phyloP scores from a whole-genome alignment of 2,797 vertebrate species.

The Mycteria americana region DNA sequence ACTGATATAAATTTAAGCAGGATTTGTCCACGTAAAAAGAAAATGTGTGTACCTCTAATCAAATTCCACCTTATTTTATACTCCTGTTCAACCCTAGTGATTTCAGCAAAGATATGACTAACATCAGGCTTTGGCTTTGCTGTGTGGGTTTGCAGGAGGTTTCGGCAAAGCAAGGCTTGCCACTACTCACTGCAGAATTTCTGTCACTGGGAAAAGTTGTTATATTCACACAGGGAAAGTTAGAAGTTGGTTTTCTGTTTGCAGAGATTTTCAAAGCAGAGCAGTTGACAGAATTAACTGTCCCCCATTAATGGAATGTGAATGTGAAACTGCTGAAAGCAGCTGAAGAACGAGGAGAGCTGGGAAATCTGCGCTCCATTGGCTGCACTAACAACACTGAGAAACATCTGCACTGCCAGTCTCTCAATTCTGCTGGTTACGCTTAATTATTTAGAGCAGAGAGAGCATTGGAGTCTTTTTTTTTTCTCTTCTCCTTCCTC shows the following conservation, averaged over 20 bases:
- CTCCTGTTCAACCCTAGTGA: background rate
- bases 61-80: background rate
- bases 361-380: background rate
- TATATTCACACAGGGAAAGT: background rate
- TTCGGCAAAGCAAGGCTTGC: background rate
- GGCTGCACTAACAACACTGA: background rate
- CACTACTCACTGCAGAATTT: background rate
- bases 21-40: background rate
- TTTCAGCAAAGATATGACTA: background rate
- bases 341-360: background rate
- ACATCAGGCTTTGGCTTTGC: background rate
- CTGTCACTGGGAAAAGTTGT: background rate
- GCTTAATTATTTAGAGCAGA: conserved; percentile 24
- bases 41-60: background rate
- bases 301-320: conserved; percentile 6
- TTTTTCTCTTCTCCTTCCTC: background rate
- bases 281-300: background rate
- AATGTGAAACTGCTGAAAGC: conserved; percentile 43
- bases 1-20: background rate
- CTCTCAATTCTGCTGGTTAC: background rate
- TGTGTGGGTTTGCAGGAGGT: background rate
- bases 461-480: background rate
- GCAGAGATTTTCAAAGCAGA: background rate
- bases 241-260: background rate
- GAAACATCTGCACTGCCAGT: conserved; percentile 19